phyloP scores from a whole-genome alignment of 2,113 vertebrate genomes.

The Eptatretus burgeri region DNA sequence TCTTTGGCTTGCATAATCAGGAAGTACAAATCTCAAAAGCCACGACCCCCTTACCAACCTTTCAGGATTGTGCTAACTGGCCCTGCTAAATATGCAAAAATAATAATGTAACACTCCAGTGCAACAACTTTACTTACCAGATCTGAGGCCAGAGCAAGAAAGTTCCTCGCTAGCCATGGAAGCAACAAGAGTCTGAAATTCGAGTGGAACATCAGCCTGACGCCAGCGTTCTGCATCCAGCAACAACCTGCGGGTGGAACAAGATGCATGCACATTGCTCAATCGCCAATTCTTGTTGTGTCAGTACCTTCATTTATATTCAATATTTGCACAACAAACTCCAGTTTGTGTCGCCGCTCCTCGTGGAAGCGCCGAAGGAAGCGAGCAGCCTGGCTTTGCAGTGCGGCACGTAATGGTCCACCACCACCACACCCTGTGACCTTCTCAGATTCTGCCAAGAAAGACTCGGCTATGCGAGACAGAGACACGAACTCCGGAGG shows the following conservation, averaged over 20 bases:
- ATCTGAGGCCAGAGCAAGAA: conserved; percentile 47
- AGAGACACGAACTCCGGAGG: conserved; percentile 58
- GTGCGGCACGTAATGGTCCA: conserved; percentile 50
- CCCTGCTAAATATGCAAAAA: conserved; percentile 6
- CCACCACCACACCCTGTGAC: conserved; percentile 44
- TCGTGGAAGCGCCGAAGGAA: conserved; percentile 92
- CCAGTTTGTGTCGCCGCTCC: conserved; percentile 73
- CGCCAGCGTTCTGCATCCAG: conserved; percentile 94
- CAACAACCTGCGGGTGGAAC: conserved; percentile 28
- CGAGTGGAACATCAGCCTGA: conserved; percentile 73
- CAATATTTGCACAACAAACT: conserved; percentile 18
- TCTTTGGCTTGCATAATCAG: no score
- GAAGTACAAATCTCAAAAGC: no score
- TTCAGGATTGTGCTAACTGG: no score
- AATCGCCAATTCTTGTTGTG: no score
- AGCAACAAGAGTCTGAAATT: conserved; percentile 85
- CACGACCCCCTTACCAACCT: no score
- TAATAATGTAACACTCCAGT: conserved; percentile 2
- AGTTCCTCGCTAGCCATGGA: conserved; percentile 56
- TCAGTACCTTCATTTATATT: no score
- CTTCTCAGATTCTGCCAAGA: conserved; percentile 48
- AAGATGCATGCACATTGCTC: no score
- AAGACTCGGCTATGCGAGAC: conserved; percentile 51
- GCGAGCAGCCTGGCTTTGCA: conserved; percentile 80
- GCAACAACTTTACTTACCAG: conserved; percentile 10